phyloP scores from a whole-genome alignment of 2,888 invertebrate species.

The Linyphia triangularis region DNA sequence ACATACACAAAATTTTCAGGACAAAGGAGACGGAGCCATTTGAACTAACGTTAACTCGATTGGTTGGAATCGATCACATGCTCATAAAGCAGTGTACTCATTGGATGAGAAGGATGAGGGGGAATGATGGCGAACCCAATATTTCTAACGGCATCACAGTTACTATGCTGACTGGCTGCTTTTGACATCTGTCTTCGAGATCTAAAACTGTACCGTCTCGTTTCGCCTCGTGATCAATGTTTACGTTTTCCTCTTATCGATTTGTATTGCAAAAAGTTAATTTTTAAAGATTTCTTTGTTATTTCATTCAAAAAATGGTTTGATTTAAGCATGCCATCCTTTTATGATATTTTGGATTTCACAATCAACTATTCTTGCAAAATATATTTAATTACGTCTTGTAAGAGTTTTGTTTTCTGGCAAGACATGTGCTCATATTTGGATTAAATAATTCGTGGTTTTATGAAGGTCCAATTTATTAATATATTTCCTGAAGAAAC shows the following conservation, averaged over 20 bases:
- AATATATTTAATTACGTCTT: no score
- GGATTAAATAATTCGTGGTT: no score
- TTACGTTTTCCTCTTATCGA: slow-evolving; percentile 68
- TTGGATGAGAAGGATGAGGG: slow-evolving; percentile 21
- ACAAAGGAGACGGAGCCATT: slow-evolving; percentile 73
- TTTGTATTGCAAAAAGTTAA: slow-evolving; percentile 19
- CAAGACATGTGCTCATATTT: no score
- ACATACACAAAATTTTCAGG: slow-evolving; percentile 63
- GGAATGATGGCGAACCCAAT: slow-evolving; percentile 41
- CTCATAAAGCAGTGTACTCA: not conserved
- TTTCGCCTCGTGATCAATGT: slow-evolving; percentile 72
- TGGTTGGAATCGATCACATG: slow-evolving; percentile 64
- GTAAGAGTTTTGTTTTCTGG: no score
- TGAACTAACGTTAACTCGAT: slow-evolving; percentile 43
- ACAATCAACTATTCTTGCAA: no score
- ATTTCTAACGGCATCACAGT: slow-evolving; percentile 59
- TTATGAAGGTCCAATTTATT: no score
- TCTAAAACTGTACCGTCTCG: slow-evolving; percentile 14
- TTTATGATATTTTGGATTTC: no score
- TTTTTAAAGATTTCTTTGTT: not conserved
- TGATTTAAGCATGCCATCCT: no score
- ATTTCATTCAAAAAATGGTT: not conserved
- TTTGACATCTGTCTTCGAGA: slow-evolving; percentile 60
- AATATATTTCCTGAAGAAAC: no score
- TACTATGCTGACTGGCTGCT: slow-evolving; percentile 46